Percentiles rank a stretch among this genome's conserved stretches.
These are phyloP conservation scores for Centropyge bicolor DNA, from an alignment of 2,797 vertebrate genomes.

Conservation along the genomic window DNA sequence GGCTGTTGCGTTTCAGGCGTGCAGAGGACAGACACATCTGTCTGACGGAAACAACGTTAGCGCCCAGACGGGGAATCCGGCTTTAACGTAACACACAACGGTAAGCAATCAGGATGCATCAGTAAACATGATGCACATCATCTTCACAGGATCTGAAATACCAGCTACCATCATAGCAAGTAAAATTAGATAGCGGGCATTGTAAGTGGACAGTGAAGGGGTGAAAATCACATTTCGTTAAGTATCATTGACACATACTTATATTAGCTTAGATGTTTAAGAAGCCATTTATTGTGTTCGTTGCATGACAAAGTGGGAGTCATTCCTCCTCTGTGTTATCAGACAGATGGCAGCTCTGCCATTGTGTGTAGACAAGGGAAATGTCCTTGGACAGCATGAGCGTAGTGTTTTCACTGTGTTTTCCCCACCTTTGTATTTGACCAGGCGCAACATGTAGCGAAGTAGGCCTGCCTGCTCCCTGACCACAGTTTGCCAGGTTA, in stretches of 20 bases:
- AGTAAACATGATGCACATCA: slow-evolving; percentile 10
- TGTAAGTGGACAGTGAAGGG: not conserved
- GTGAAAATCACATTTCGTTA: not conserved
- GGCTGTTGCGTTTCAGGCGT: not conserved
- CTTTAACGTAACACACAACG: slow-evolving; percentile 13
- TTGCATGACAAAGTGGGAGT: not conserved
- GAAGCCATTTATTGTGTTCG: slow-evolving; percentile 9
- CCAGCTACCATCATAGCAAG: not conserved
- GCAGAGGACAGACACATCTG: slow-evolving; percentile 5
- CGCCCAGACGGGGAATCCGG: slow-evolving; percentile 27
- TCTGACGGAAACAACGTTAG: not conserved
- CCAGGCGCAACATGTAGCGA: slow-evolving; percentile 80
- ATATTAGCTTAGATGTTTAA: slow-evolving; percentile 12
- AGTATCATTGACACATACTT: not conserved
- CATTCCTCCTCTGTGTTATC: not conserved
- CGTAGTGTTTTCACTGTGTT: slow-evolving; percentile 16
- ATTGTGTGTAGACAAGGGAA: not conserved
- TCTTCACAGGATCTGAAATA: slow-evolving; percentile 45
- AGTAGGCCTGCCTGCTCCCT: slow-evolving; percentile 42
- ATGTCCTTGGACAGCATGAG: not conserved
- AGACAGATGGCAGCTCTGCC: not conserved
- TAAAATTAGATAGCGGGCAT: not conserved
- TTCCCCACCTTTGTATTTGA: slow-evolving; percentile 31
- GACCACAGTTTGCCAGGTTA: not conserved
- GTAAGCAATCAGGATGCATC: slow-evolving; percentile 45